Evolutionary conservation across 2,888 invertebrate genomes (phyloP), one percentile per base, ranked within the genome.

Genomic region (Drosophila melanosoma): DNA sequence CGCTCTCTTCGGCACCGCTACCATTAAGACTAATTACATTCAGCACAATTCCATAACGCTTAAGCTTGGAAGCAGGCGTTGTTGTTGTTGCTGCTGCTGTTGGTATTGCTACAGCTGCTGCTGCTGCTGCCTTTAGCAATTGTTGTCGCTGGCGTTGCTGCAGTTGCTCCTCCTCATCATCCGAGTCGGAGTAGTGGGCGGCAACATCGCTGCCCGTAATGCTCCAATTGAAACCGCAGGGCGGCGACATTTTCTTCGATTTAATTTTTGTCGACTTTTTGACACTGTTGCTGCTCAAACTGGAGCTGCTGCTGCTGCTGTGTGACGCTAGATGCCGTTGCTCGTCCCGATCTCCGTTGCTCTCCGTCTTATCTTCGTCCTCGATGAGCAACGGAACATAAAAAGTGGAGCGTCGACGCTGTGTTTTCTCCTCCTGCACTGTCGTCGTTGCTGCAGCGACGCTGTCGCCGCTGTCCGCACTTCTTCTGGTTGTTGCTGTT

Each of bases 401-500:
- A 93, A 96, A 96, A 79, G 96, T 96, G 57, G 96, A 96, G 75
- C 96, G 94, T 71, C 96, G 94, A 58, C 95, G 94, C 75, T 94
- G 91, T 78, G 94, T 93, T 62, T 95, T 95, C 87, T 94, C 94
- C 66, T 92, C 92, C 20, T 83, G 71, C 48, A 84, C 81, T 66
- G 79, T 71, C 53, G 85, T 74, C 23, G 81, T 69, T 40, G 73
- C 54, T 33, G 73, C 49, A 45, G 77, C 48, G 20, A 60, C 54
- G 53, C 69, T 62, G 67, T 70, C 81, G 78, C 61, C 78, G 75
- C 67, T 82, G 26, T 76, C 75, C 57, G 54, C 73, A 61, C 69
- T 84, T 75, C 70, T 78, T 53, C 68, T 79, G 38, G 62, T 57
- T 70, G 54, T 42, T 59, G 73, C 53, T 54, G 56, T 67, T 76